Base-by-base conservation (phyloP, 1,140 invertebrate species). In the Drosophila elegans region DNA sequence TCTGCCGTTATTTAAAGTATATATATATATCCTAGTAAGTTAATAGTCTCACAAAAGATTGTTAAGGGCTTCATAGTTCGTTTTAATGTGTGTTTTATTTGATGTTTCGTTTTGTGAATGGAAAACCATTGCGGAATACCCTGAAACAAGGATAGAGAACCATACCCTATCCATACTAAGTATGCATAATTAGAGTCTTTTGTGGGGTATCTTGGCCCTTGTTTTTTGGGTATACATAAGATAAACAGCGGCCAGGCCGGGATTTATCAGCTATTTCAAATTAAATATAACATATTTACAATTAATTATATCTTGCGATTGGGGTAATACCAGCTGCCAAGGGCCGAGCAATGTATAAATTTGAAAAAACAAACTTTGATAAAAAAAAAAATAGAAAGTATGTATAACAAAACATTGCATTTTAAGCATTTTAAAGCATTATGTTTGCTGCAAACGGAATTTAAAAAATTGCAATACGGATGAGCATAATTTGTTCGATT, bases 31-130 rank as follows among this genome's bases (percentile, higher is more conserved):
- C 59, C 79, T 81, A 74, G 63, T 69, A 84, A 62, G 56, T 74
- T 81, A 69, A 81, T 82, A 85, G 82, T 85, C 81, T 85, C 82
- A 86, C 82, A 88, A 78, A 82, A 78, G 78, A 82, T 85, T 85
- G 78, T 85, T 78, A 67, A 52, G 75, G 74, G 64, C 69, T 75
- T 78, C 38, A 52, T 54, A 42, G 42, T 68, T 71, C 34, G 12
- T 66, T 44, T 56, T 5, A 29, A 56, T 75, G 45, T 64, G 55
- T 57, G n/a, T 57, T 83, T 79, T 74, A 74, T 71, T 83, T 49
- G 39, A 41, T 11, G 5, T 39, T 69, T 21, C 38, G 39, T 60
- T 41, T 59, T 62, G 36, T 36, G n/a, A 82, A 53, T 82, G 52
- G 60, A 73, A 84, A 71, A 71, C 71, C 78, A 60, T 77, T 73